Evolutionary conservation across 2,888 invertebrate species (phyloP).

Genomic region (Monochamus alternatus): DNA sequence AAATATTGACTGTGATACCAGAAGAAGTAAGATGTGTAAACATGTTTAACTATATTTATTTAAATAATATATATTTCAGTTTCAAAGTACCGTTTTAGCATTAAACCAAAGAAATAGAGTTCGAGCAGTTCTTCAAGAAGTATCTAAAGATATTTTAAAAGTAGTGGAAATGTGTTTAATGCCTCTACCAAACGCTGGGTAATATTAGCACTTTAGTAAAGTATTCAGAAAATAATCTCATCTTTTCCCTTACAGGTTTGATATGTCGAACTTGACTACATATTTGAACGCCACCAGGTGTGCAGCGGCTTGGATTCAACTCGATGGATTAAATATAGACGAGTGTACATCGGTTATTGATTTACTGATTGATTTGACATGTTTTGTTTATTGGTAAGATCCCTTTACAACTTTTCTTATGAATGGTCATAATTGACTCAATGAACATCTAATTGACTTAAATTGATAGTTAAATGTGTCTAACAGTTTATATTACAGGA

Average conservation of each 20-base stretch:
- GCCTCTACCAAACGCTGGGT: constrained; percentile 66
- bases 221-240: too few species aligned
- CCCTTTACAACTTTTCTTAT: not conserved
- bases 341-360: constrained; percentile 66
- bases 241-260: constrained; percentile 58
- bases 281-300: constrained; percentile 75
- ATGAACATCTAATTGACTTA: too few species aligned
- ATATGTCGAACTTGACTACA: constrained; percentile 71
- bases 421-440: too few species aligned
- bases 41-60: not conserved
- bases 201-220: constrained; percentile 39
- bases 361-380: constrained; percentile 68
- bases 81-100: constrained; percentile 70
- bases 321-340: constrained; percentile 70
- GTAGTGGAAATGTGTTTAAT: constrained; percentile 69
- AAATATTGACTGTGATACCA: constrained; percentile 89
- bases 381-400: constrained; percentile 69
- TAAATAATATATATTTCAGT: constrained; percentile 60
- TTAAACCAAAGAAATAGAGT: constrained; percentile 68
- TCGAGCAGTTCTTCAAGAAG: constrained; percentile 68
- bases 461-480: not conserved
- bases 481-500: constrained; percentile 58
- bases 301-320: constrained; percentile 77
- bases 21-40: constrained; percentile 80
- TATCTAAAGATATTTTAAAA: constrained; percentile 70